Base-by-base conservation (phyloP, 2,888 invertebrate genomes). In the Tanaodytes sp. region DNA sequence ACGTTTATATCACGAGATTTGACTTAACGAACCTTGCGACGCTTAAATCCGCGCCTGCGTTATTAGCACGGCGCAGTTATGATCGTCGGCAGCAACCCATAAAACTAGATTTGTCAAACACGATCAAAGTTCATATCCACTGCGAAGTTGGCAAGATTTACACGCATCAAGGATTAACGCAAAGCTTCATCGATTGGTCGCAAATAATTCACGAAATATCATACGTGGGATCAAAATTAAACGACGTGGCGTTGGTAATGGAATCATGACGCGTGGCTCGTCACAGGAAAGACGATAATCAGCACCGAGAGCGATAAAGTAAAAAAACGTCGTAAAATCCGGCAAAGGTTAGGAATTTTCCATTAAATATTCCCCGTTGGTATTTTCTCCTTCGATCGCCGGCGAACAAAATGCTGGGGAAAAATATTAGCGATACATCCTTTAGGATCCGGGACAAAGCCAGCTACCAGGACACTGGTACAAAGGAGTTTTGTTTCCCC, bases 91-190 rank as follows among this genome's bases (percentile, higher is more conserved):
- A 4, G 23, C 61, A 58, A 58, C 15, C 66, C 59, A 69, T 66
- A 69, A 69, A 63, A 66, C 63, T 65, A 63, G 65, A 72, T 72
- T 66, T 66, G 64, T 58, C 65, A 65, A 55, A 64, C 54, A 59
- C 64, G 63, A 69, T 64, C 59, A 52, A 59, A 69, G 59, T 64
- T 61, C 59, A 54, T 61, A 69, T 69, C 69, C 51, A 49, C 49
- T 69, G 59, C 51, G 39, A 59, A 69, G 59, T 69, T 59, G 30
- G 59, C 54, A 61, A 64, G 59, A 64, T 69, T 69, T 69, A 69
- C 51, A 59, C 69, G 45, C 51, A 61, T 64, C 64, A 64, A 49
- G 69, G 69, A 69, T 64, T 69, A 69, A 51, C 45, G 37, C 11
- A 49, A 59, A 69, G 59, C 64, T 36, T 46, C 55, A 61, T 69